Evolutionary conservation across 23 tunicate genomes (phyloP).

Genomic region (Halocynthia roretzi): DNA sequence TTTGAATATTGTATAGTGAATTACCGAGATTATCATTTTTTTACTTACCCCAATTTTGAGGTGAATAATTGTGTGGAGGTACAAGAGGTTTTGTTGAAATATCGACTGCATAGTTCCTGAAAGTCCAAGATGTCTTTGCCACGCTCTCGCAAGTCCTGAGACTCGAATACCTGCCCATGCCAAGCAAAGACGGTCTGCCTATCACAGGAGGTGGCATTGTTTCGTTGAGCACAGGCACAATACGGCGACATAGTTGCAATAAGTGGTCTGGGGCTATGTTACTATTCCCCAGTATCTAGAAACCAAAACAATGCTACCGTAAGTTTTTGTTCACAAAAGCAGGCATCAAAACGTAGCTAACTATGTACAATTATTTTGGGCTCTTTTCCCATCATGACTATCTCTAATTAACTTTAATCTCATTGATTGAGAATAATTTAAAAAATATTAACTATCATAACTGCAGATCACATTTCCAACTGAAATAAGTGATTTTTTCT

Average conservation of each 20-base stretch:
- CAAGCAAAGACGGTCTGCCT: slow-evolving; percentile 3
- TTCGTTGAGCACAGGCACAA: slow-evolving; percentile 7
- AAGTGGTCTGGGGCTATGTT: slow-evolving; percentile 11
- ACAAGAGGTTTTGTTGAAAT: slow-evolving; percentile 5
- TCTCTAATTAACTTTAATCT: too few relatives aligned
- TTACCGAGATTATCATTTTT: too few relatives aligned
- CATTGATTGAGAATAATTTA: too few relatives aligned
- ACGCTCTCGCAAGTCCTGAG: slow-evolving; percentile 16
- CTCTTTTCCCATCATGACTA: too few relatives aligned
- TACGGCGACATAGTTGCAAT: slow-evolving; percentile 6
- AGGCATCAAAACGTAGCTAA: too few relatives aligned
- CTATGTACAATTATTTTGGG: too few relatives aligned
- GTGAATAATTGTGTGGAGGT: slow-evolving; percentile 18
- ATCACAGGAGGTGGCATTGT: slow-evolving; percentile 10
- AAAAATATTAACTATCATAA: too few relatives aligned
- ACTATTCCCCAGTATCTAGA: background rate
- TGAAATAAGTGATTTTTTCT: too few relatives aligned
- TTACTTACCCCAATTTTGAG: slow-evolving; percentile 13
- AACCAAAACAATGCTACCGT: background rate
- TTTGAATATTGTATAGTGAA: too few relatives aligned
- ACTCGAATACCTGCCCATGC: slow-evolving; percentile 9
- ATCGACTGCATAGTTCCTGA: slow-evolving; percentile 9
- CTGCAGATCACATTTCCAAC: too few relatives aligned
- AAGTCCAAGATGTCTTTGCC: slow-evolving; percentile 2
- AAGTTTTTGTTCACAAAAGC: too few relatives aligned